phyloP scores from a whole-genome alignment of 2,888 invertebrate genomes.

The Listrodromus nycthemerus region DNA sequence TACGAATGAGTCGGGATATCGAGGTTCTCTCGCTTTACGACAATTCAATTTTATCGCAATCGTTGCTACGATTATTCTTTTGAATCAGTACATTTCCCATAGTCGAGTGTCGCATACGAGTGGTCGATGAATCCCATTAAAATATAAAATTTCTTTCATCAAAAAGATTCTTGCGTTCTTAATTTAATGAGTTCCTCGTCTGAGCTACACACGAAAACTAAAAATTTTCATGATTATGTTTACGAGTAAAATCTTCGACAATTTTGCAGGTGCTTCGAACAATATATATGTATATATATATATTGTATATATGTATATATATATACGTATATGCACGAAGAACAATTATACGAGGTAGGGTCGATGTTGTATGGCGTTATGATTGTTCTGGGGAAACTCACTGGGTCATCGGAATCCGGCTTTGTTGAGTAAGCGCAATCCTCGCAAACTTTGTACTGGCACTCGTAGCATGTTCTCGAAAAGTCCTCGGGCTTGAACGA shows the following conservation, averaged over 20 bases:
- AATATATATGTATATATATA: no score
- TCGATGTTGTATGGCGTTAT: background rate
- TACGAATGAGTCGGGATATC: no score
- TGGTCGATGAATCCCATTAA: constrained; percentile 28
- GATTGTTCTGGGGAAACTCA: constrained; percentile 82
- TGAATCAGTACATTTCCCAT: constrained; percentile 53
- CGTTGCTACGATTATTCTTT: constrained; percentile 51
- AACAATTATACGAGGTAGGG: no score
- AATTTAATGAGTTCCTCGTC: no score
- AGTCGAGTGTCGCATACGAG: constrained; percentile 8
- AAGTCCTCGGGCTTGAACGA: constrained; percentile 95
- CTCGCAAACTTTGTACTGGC: constrained; percentile 96
- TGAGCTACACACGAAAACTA: no score
- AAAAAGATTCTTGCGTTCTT: no score
- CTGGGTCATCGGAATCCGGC: constrained; percentile 93
- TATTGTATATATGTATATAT: no score
- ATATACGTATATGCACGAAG: no score
- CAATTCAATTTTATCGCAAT: no score
- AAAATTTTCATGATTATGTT: no score
- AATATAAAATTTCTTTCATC: background rate
- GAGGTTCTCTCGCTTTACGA: no score
- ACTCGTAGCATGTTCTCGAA: constrained; percentile 95
- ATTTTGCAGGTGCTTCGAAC: background rate
- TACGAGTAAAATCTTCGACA: background rate
- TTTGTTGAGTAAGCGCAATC: constrained; percentile 96